These are phyloP conservation scores for Drosophila kanekoi DNA, from an alignment of 2,888 invertebrate genomes.

Conservation along the genomic window DNA sequence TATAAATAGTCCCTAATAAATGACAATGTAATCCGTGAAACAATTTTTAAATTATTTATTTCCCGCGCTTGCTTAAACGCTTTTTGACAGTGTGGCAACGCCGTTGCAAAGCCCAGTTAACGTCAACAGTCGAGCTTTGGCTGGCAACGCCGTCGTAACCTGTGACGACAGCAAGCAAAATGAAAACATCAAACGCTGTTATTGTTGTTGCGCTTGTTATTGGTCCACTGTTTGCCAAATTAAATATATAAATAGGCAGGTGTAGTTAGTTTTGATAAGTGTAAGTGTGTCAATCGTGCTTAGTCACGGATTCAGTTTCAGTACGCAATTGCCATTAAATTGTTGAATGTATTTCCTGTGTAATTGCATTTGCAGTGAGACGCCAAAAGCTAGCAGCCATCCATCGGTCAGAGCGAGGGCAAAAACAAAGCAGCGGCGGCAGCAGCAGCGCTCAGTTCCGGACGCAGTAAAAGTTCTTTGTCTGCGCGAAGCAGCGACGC, in stretches of 20 bases:
- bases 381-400: slow-evolving; percentile 3
- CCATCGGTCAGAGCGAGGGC: slow-evolving; percentile 15
- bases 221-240: slow-evolving; percentile 38
- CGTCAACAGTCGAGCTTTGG: slow-evolving; percentile 35
- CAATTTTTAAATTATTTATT: not conserved
- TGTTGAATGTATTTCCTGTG: slow-evolving; percentile 36
- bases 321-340: slow-evolving; percentile 42
- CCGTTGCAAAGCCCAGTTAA: slow-evolving; percentile 17
- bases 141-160: slow-evolving; percentile 53
- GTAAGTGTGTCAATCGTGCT: slow-evolving; percentile 36
- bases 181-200: slow-evolving; percentile 49
- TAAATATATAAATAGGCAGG: slow-evolving; percentile 34
- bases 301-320: slow-evolving; percentile 36
- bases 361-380: slow-evolving; percentile 39
- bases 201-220: slow-evolving; percentile 32
- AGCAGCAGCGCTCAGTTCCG: slow-evolving; percentile 41
- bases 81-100: slow-evolving; percentile 21
- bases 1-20: slow-evolving; percentile 13
- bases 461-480: slow-evolving; percentile 60
- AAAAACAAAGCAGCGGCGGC: slow-evolving; percentile 41
- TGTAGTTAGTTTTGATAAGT: slow-evolving; percentile 40
- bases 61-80: not conserved
- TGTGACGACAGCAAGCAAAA: slow-evolving; percentile 54
- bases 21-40: not conserved
- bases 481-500: slow-evolving; percentile 44